Evolutionary conservation across 37 sponge, comb jelly and placozoan genomes (phyloP).

Genomic region (Halichondria panicea): DNA sequence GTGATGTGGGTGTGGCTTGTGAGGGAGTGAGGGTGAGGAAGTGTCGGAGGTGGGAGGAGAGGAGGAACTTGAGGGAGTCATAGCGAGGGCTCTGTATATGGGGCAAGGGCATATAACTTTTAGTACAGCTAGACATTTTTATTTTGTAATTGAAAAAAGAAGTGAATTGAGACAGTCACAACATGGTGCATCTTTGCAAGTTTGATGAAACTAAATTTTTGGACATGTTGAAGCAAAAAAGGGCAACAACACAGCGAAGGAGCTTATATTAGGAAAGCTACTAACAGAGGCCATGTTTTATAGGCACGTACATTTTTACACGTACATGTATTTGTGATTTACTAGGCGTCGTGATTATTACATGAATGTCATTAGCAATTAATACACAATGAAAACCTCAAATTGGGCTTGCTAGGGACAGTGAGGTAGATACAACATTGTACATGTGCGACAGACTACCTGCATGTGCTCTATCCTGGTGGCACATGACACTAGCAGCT

Average conservation of each 20-base stretch:
- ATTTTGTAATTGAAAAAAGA: no score
- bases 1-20: background rate
- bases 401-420: no score
- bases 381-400: no score
- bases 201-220: background rate
- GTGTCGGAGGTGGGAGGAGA: constrained; percentile 28
- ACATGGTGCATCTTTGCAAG: background rate
- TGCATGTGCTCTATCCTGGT: constrained; percentile 80
- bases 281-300: background rate
- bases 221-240: background rate
- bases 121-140: no score
- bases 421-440: no score
- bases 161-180: background rate
- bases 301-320: no score
- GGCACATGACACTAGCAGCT: constrained; percentile 45
- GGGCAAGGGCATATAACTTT: no score
- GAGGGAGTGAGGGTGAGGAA: constrained; percentile 34
- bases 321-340: no score
- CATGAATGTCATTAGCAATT: no score
- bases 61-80: constrained; percentile 37
- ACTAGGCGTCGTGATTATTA: no score
- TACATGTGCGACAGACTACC: no score
- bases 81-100: constrained; percentile 52
- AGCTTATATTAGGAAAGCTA: no score
- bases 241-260: background rate